Conservation (phyloP, 2,797 vertebrate genomes). For the Schizopygopsis pylzovi region DNA sequence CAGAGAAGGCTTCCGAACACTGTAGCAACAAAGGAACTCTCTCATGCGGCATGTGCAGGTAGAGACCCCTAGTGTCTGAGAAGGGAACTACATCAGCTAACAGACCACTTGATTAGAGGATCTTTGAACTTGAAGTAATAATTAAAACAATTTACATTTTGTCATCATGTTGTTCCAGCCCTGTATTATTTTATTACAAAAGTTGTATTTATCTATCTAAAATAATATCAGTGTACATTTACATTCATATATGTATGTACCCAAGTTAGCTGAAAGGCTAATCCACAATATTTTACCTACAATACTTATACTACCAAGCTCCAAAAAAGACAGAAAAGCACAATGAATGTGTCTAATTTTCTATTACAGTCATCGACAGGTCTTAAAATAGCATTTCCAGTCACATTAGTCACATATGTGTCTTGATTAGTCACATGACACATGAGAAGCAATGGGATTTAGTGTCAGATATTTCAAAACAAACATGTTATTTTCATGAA, state of each 20-base stretch:
- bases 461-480: neutral
- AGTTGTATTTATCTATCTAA: neutral
- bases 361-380: neutral
- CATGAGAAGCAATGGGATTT: too few relatives aligned
- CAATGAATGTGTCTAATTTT: neutral
- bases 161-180: neutral
- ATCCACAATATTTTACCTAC: neutral
- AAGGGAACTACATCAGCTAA: neutral
- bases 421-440: neutral
- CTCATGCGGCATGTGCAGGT: conserved; percentile 80
- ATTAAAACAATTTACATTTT: neutral
- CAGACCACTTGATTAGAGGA: neutral
- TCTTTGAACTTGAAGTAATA: neutral
- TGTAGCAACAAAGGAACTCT: conserved; percentile 74
- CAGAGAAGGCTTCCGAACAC: conserved; percentile 55
- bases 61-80: conserved; percentile 11
- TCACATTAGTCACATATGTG: neutral
- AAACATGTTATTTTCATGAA: neutral
- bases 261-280: neutral
- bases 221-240: neutral
- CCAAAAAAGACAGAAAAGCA: neutral
- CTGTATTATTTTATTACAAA: neutral
- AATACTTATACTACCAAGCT: neutral
- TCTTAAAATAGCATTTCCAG: neutral
- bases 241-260: neutral